Percentiles rank a stretch among this genome's conserved stretches.
Evolutionary conservation across 2,797 vertebrate genomes (phyloP).

Genomic region (Propithecus perrieri): DNA sequence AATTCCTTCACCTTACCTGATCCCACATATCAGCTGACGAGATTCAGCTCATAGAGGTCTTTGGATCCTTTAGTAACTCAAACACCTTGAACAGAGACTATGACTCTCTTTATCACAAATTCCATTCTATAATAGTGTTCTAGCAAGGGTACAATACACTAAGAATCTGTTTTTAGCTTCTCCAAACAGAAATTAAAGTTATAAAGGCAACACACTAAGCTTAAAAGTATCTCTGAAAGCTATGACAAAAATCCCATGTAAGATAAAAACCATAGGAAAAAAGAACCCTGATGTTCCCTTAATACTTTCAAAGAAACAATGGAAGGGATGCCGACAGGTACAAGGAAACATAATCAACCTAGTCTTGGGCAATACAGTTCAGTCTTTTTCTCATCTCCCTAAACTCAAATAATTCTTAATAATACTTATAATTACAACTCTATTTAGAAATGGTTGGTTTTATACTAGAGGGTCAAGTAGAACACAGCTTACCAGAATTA

Average conservation of each 20-base stretch:
- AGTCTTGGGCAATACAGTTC: slow-evolving; percentile 10
- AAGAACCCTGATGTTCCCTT: background rate
- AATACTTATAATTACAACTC: slow-evolving; percentile 47
- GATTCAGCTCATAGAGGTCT: background rate
- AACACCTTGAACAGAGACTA: slow-evolving; percentile 17
- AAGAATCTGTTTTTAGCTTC: slow-evolving; percentile 45
- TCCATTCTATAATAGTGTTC: slow-evolving; percentile 1
- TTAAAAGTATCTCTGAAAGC: slow-evolving; percentile 38
- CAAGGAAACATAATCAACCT: slow-evolving; percentile 46
- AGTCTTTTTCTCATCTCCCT: slow-evolving; percentile 33
- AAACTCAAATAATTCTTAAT: slow-evolving; percentile 49
- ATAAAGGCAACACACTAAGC: slow-evolving; percentile 20
- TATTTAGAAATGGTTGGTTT: slow-evolving; percentile 59
- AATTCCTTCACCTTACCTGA: slow-evolving; percentile 10
- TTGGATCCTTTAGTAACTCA: slow-evolving; percentile 21
- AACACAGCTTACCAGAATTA: slow-evolving; percentile 75
- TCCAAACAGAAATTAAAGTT: slow-evolving; percentile 50
- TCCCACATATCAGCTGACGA: slow-evolving; percentile 14
- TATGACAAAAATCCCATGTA: slow-evolving; percentile 36
- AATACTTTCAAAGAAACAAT: slow-evolving; percentile 47
- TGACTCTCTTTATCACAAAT: slow-evolving; percentile 38
- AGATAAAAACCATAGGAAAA: slow-evolving; percentile 27
- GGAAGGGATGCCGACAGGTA: background rate
- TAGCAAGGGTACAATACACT: background rate
- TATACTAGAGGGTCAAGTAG: slow-evolving; percentile 55